Evolutionary conservation across 2,113 vertebrate genomes (phyloP).

Genomic region (Cebidichthys violaceus): DNA sequence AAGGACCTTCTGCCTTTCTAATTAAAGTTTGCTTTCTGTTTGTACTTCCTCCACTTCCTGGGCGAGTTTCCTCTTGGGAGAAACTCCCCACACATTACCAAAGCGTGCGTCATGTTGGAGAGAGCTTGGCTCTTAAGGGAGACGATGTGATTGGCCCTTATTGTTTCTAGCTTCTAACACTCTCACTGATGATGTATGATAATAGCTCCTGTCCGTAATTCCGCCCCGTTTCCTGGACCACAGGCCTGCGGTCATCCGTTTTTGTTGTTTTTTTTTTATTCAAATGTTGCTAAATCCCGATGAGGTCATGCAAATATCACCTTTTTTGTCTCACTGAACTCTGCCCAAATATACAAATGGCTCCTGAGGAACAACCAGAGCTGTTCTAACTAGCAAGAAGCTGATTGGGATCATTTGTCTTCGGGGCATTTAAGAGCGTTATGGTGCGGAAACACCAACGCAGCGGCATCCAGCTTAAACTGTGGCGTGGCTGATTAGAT

Average conservation of each 20-base stretch:
- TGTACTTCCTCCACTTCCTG: conserved; percentile 22
- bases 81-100: conserved; percentile 16
- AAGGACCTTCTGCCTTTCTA: conserved; percentile 24
- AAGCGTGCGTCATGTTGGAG: conserved; percentile 10
- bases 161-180: conserved; percentile 41
- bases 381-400: background rate
- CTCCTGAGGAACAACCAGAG: background rate
- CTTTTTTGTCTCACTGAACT: background rate
- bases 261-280: too few species aligned
- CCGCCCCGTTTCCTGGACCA: conserved; percentile 12
- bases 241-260: background rate
- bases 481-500: conserved; percentile 10
- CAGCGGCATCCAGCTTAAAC: background rate
- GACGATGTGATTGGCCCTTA: conserved; percentile 41
- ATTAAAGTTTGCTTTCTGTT: background rate
- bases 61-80: conserved; percentile 24
- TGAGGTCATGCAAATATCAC: background rate
- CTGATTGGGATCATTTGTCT: background rate
- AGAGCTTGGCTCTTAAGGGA: conserved; percentile 43
- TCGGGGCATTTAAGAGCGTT: background rate
- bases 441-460: background rate
- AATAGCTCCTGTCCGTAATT: conserved; percentile 22
- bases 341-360: background rate
- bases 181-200: conserved; percentile 25
- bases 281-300: background rate